Conservation (phyloP, 2,888 invertebrate species). For the Mythimna lalbum region DNA sequence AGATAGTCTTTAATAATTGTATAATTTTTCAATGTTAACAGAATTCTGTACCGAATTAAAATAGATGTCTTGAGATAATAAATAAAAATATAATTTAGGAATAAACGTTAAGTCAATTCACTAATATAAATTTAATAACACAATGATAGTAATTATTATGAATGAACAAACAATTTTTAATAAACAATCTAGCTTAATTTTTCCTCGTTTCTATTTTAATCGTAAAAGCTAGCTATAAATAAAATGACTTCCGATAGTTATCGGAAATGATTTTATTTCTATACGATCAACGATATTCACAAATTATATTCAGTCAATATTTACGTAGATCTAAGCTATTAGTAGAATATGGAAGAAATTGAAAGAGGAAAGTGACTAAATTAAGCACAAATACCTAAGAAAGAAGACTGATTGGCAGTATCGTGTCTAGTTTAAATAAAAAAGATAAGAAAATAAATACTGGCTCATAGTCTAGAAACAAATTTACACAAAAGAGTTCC, state of each 20-base stretch:
- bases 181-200: conserved; percentile 11
- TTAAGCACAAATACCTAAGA: conserved; percentile 50
- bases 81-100: conserved; percentile 1
- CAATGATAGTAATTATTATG: conserved; percentile 7
- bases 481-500: conserved; percentile 15
- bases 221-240: conserved; percentile 43
- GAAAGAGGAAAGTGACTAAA: conserved; percentile 35
- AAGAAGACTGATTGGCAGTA: conserved; percentile 63
- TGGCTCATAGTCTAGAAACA: conserved; percentile 34
- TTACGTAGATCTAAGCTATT: conserved; percentile 51
- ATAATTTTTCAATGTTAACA: conserved; percentile 12
- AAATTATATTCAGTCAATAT: conserved; percentile 63
- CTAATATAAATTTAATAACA: conserved; percentile 10
- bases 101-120: conserved; percentile 1
- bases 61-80: conserved; percentile 1
- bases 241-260: conserved; percentile 47
- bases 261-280: conserved; percentile 50
- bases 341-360: conserved; percentile 27
- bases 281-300: conserved; percentile 43
- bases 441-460: conserved; percentile 26
- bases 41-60: conserved; percentile 22
- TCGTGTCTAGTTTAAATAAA: conserved; percentile 23
- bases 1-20: conserved; percentile 31
- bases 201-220: conserved; percentile 26
- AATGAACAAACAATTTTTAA: conserved; percentile 23